Percentiles rank a stretch among this genome's conserved stretches.
phyloP scores from a whole-genome alignment of 2,113 vertebrate species.

The Esox niger region DNA sequence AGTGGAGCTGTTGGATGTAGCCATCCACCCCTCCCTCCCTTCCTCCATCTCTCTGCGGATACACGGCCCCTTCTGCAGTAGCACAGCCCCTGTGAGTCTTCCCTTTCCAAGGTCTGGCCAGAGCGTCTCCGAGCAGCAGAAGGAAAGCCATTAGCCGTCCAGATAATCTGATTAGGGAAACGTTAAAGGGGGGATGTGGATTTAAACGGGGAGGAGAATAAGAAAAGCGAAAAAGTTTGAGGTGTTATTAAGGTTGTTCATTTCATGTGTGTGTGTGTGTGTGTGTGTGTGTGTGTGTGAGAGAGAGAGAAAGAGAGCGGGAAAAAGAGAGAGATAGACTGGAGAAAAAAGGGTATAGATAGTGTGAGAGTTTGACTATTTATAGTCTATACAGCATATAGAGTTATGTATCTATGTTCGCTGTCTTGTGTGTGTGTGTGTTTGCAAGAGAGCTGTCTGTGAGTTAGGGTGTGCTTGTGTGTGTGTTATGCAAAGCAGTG shows the following conservation, averaged over 20 bases:
- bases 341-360: not conserved
- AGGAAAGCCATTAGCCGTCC: constrained; percentile 80
- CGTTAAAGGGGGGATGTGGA: constrained; percentile 81
- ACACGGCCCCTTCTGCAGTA: constrained; percentile 79
- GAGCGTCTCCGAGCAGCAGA: constrained; percentile 92
- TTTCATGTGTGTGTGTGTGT: constrained; percentile 49
- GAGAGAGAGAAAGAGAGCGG: not conserved
- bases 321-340: not conserved
- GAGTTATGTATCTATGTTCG: constrained; percentile 5
- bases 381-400: constrained; percentile 11
- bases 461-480: constrained; percentile 52
- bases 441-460: too few relatives aligned
- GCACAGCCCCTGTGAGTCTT: constrained; percentile 52
- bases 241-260: constrained; percentile 79
- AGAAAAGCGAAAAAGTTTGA: constrained; percentile 72
- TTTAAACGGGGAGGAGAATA: constrained; percentile 70
- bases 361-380: constrained; percentile 10
- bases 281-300: constrained; percentile 9
- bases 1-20: constrained; percentile 38
- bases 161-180: constrained; percentile 80
- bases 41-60: constrained; percentile 71
- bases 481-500: constrained; percentile 53
- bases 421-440: too few relatives aligned
- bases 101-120: constrained; percentile 89
- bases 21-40: constrained; percentile 43